A percentile compares a stretch with the other conserved stretches of the same genome.
Conservation (phyloP, 2,888 invertebrate species). For the Luffia ferchaultella region DNA sequence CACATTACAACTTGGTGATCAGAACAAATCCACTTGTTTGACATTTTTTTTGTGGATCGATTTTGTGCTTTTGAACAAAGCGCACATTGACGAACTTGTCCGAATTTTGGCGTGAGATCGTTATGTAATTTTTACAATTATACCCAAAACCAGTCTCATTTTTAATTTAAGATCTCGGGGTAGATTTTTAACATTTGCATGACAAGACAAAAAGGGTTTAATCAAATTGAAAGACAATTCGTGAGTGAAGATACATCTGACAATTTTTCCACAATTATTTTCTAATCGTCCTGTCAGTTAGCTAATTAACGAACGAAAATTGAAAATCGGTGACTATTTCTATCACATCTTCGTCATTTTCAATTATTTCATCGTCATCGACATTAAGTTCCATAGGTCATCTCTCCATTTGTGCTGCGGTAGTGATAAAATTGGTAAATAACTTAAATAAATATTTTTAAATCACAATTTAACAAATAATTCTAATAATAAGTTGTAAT, state of each 20-base stretch:
- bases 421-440: no score
- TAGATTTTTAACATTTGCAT: conserved; percentile 4
- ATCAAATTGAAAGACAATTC: conserved; percentile 1
- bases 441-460: no score
- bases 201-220: conserved; percentile 5
- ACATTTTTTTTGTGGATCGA: conserved; percentile 10
- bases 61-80: conserved; percentile 9
- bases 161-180: no score
- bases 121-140: conserved; percentile 3
- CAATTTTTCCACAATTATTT: conserved; percentile 2
- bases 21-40: conserved; percentile 11
- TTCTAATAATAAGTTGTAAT: no score
- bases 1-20: conserved; percentile 11
- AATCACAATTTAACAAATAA: no score
- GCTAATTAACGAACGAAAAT: neutral
- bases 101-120: conserved; percentile 7
- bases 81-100: conserved; percentile 9
- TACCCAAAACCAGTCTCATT: no score
- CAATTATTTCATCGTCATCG: no score
- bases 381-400: no score
- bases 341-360: no score
- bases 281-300: conserved; percentile 4
- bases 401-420: no score
- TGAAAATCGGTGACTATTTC: neutral
- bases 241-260: conserved; percentile 1